Evolutionary conservation across 92 coral and sea anemone genomes (phyloP).

Genomic region (Siderastrea radians): DNA sequence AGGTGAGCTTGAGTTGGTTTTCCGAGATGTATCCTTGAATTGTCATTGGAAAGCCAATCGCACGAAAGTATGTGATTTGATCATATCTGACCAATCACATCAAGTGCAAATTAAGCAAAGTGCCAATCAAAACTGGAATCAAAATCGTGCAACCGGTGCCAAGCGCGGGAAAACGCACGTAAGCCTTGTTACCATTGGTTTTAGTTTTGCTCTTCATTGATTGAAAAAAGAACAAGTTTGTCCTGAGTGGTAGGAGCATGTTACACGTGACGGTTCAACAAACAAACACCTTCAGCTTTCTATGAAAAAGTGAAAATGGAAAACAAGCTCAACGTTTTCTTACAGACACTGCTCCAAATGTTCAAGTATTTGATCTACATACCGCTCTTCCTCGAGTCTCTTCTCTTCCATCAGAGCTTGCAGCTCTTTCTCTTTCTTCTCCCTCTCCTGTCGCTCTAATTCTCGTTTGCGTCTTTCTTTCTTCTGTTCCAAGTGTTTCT

Average conservation of each 20-base stretch:
- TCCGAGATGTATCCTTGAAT: no score
- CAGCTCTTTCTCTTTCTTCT: slow-evolving; percentile 89
- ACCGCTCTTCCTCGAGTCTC: slow-evolving; percentile 97
- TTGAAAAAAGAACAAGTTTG: neutral
- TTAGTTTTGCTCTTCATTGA: neutral
- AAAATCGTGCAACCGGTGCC: neutral
- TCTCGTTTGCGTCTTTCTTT: slow-evolving; percentile 94
- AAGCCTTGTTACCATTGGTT: neutral
- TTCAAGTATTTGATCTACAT: slow-evolving; percentile 2
- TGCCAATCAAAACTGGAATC: neutral
- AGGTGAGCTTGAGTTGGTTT: no score
- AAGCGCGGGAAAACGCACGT: neutral
- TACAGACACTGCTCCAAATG: neutral
- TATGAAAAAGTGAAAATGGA: no score
- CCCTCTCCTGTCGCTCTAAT: slow-evolving; percentile 90
- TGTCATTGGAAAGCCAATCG: no score
- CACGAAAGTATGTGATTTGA: no score
- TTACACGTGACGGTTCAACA: neutral
- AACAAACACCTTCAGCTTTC: neutral
- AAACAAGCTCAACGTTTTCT: no score
- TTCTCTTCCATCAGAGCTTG: slow-evolving; percentile 93
- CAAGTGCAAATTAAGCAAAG: no score
- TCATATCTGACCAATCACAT: no score
- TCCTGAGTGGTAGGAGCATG: neutral
- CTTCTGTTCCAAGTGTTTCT: slow-evolving; percentile 96